Base-by-base conservation (phyloP, 2,113 vertebrate genomes). In the Plotosus lineatus region DNA sequence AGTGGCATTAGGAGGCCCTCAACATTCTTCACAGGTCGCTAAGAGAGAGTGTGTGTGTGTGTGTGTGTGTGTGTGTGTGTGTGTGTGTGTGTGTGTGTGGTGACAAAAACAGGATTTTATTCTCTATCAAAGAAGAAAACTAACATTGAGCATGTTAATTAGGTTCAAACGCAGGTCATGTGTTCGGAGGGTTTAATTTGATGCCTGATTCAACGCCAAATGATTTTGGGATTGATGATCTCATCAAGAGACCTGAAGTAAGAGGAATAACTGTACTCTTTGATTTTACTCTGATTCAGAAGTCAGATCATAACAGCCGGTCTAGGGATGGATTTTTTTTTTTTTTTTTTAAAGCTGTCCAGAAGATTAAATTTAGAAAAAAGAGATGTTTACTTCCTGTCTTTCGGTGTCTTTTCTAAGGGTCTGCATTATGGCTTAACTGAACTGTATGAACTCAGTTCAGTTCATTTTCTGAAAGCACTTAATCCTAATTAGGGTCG, bases 11-110 rank as follows among this genome's bases (percentile, higher is more conserved):
- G 50, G 58, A 77, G 66, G 58, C 73, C 50, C 74, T 79, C 51
- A 7, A 50, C 69, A 87, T 87, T 85, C 75, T 77, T 61, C 36
- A 48, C 2, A 72, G 65, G 65, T 82, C 28, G 42, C 75, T 48
- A 38, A 72, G 19, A 26, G 66, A 60, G 44, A 63, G 19, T 44
- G 73, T 81, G 72, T 77, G 19, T 75, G 12, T 40, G 2, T 75
- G 6, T 44, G 23, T 75, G 73, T 75, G 31, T 55, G 48, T 75
- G 72, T 55, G 50, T 55, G 48, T 74, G 71, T 73, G 26, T 73
- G 69, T 73, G 50, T 31, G 68, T 73, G 71, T 38, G 71, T 53
- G 48, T 74, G 71, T 50, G 71, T 33, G 71, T 33, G 33, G 15
- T 71, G n/a, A 31, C 31, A 68, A 33, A 79, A 69, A 50, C 63